Evolutionary conservation across 2,797 vertebrate species (phyloP).

Genomic region (Sebastes kiyomatsui): DNA sequence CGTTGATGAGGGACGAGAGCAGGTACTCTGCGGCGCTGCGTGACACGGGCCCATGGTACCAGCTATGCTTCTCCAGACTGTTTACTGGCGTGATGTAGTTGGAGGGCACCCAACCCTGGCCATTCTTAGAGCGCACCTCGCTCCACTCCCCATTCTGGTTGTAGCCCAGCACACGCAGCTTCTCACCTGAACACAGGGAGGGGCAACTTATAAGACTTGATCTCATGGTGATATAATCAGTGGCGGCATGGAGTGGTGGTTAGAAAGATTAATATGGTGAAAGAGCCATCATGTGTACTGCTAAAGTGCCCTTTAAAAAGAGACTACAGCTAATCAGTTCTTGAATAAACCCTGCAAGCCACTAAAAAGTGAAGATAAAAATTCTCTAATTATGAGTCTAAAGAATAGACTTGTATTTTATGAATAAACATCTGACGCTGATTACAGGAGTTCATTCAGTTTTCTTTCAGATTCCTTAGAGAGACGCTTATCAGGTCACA

Average conservation of each 20-base stretch:
- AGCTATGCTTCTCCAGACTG: constrained; percentile 98
- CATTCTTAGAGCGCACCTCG: constrained; percentile 97
- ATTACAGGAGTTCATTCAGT: neutral
- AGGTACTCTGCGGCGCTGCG: constrained; percentile 97
- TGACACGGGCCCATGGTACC: constrained; percentile 98
- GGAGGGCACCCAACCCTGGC: constrained; percentile 99
- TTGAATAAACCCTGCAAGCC: neutral
- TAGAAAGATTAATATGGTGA: neutral
- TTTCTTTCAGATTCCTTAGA: neutral
- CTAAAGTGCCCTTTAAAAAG: neutral
- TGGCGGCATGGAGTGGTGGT: neutral
- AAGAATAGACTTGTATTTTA: neutral
- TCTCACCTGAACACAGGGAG: constrained; percentile 87
- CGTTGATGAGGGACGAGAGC: constrained; percentile 97
- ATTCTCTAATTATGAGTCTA: neutral
- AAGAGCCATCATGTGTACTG: neutral
- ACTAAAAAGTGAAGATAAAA: neutral
- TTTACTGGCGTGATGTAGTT: constrained; percentile 99
- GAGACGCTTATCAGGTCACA: neutral
- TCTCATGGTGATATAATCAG: neutral
- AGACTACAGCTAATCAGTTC: neutral
- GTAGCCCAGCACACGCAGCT: constrained; percentile 96
- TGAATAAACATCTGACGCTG: neutral
- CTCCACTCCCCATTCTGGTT: constrained; percentile 99
- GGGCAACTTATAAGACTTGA: neutral